Evolutionary conservation across 2,113 vertebrate species (phyloP).

Genomic region (Tychaedon coryphoeus): DNA sequence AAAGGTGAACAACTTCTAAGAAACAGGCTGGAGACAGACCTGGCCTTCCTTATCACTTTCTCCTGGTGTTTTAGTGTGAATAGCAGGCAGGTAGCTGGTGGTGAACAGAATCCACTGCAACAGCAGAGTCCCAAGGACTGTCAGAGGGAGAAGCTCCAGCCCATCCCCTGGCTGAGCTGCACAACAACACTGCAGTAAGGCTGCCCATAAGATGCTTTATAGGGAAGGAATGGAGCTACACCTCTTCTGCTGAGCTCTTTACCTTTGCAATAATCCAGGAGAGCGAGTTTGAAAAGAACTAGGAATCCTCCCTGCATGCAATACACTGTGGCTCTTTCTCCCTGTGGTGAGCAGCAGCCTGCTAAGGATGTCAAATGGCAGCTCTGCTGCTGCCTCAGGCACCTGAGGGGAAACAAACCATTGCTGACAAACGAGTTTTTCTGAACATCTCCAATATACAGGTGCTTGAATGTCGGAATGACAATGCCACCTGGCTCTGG

Average conservation of each 20-base stretch:
- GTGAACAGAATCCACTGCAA: neutral
- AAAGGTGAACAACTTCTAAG: slow-evolving; percentile 2
- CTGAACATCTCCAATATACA: neutral
- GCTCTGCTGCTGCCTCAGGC: neutral
- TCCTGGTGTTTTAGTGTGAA: neutral
- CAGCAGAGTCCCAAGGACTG: neutral
- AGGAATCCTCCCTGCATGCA: neutral
- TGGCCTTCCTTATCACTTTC: neutral
- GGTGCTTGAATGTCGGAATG: neutral
- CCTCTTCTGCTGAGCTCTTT: neutral
- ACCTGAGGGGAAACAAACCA: neutral
- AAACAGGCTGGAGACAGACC: neutral
- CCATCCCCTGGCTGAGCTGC: neutral
- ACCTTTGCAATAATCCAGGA: neutral
- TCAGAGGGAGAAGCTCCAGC: neutral
- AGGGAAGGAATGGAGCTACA: neutral
- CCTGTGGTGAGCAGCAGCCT: neutral
- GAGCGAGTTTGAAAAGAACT: neutral
- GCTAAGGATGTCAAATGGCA: neutral
- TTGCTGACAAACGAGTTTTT: neutral
- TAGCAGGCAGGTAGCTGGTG: neutral
- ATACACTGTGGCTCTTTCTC: neutral
- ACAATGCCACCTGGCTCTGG: neutral
- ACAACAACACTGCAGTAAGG: neutral
- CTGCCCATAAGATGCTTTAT: neutral